Percentiles rank a stretch among this genome's conserved stretches.
Evolutionary conservation across 2,113 vertebrate species (phyloP).

Genomic region (Carlito syrichta): DNA sequence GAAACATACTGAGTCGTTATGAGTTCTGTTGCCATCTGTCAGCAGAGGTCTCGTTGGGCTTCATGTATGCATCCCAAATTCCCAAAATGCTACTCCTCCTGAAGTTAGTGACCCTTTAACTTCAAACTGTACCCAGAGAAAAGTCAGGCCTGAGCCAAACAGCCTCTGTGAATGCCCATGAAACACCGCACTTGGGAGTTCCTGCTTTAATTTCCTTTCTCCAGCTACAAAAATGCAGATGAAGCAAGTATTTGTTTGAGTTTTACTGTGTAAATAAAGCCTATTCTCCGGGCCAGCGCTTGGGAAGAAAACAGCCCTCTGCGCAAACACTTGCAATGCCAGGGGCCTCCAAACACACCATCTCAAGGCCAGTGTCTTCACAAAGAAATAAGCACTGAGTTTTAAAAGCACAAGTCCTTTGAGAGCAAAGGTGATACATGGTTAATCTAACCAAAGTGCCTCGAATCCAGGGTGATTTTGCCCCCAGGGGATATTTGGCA

Average conservation of each 20-base stretch:
- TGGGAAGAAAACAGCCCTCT: not conserved
- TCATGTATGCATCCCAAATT: not conserved
- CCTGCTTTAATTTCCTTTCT: conserved; percentile 19
- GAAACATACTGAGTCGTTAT: accelerated
- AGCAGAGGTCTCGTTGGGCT: not conserved
- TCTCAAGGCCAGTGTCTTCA: not conserved
- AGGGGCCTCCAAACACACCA: not conserved
- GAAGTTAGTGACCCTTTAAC: not conserved
- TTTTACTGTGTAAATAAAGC: conserved; percentile 63
- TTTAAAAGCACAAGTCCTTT: not conserved
- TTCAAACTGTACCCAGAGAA: not conserved
- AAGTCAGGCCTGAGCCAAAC: not conserved
- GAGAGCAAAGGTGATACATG: not conserved
- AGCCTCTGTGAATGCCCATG: not conserved
- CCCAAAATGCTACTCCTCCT: not conserved
- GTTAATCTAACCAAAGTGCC: not conserved
- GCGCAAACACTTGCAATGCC: not conserved
- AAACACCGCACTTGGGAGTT: not conserved
- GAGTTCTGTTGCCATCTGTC: not conserved
- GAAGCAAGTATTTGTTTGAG: conserved; percentile 60
- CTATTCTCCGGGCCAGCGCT: not conserved
- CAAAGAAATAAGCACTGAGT: not conserved
- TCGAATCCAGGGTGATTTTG: not conserved
- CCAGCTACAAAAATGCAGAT: conserved; percentile 49
- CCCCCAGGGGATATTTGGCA: accelerated